A percentile compares a stretch with the other conserved stretches of the same genome.
phyloP scores from a whole-genome alignment of 2,797 vertebrate genomes.

The Malurus splendens region DNA sequence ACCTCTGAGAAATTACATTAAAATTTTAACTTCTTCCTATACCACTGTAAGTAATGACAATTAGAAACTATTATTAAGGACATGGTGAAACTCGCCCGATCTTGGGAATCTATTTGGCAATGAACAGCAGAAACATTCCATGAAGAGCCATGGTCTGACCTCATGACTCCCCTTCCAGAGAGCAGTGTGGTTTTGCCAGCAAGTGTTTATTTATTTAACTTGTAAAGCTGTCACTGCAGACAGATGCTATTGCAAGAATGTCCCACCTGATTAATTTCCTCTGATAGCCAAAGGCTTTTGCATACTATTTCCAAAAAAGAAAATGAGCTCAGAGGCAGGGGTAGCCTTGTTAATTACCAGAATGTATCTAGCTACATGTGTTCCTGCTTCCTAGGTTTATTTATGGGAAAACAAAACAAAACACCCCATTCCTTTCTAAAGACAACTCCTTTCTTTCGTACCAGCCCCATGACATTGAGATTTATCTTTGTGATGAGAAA shows the following conservation, averaged over 20 bases:
- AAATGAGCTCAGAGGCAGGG: not conserved
- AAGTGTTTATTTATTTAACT: constrained; percentile 24
- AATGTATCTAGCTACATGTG: not conserved
- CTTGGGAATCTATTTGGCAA: not conserved
- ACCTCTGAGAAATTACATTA: not conserved
- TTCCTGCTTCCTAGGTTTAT: not conserved
- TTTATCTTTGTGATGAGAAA: not conserved
- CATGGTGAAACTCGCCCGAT: not conserved
- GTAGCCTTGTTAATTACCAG: not conserved
- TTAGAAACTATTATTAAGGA: not conserved
- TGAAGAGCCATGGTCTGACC: not conserved
- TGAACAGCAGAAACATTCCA: not conserved
- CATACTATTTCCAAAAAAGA: not conserved
- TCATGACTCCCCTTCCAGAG: not conserved
- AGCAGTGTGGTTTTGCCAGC: not conserved
- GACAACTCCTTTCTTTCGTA: not conserved
- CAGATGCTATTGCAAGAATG: not conserved
- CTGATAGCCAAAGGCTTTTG: constrained; percentile 4
- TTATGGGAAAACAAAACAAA: not conserved
- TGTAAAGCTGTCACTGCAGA: not conserved
- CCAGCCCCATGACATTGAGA: not conserved
- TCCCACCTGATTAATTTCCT: not conserved
- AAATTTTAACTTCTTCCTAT: constrained; percentile 1
- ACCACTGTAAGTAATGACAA: not conserved
- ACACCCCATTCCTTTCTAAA: not conserved